Conservation (phyloP, 2,888 invertebrate genomes). For the Conomelus anceps region DNA sequence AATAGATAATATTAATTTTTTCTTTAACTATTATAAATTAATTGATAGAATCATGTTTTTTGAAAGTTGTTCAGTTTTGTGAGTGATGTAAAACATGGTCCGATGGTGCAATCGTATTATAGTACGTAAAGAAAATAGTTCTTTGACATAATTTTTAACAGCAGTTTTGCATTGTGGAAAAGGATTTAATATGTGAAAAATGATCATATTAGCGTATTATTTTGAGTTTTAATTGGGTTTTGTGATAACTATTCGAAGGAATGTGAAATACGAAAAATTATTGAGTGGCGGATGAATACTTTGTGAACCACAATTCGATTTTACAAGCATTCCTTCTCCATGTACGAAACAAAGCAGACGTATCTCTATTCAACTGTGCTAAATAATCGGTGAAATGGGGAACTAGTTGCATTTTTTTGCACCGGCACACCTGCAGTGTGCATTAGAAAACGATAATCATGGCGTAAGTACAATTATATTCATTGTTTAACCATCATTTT, state of each 20-base stretch:
- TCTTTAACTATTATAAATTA: background rate
- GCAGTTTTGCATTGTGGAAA: background rate
- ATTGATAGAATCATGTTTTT: background rate
- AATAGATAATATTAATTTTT: no score
- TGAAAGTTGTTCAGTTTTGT: background rate
- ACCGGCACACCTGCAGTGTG: constrained; percentile 60
- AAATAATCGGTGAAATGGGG: constrained; percentile 60
- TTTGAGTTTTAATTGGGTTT: background rate
- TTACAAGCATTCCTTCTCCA: constrained; percentile 39
- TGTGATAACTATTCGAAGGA: no score
- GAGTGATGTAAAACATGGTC: background rate
- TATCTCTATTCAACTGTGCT: constrained; percentile 46
- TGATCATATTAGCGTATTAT: background rate
- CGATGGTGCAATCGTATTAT: background rate
- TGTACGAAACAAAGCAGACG: constrained; percentile 40
- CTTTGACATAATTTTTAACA: background rate
- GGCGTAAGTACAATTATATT: constrained; percentile 53
- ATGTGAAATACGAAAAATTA: background rate
- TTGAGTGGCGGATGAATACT: background rate
- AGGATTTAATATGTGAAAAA: background rate
- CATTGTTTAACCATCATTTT: background rate
- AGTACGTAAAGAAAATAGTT: background rate
- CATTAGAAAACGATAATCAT: constrained; percentile 55
- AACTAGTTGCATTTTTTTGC: constrained; percentile 62
- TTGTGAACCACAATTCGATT: background rate